These are phyloP conservation scores for Andrena haemorrhoa DNA, from an alignment of 2,888 invertebrate genomes.

Conservation along the genomic window DNA sequence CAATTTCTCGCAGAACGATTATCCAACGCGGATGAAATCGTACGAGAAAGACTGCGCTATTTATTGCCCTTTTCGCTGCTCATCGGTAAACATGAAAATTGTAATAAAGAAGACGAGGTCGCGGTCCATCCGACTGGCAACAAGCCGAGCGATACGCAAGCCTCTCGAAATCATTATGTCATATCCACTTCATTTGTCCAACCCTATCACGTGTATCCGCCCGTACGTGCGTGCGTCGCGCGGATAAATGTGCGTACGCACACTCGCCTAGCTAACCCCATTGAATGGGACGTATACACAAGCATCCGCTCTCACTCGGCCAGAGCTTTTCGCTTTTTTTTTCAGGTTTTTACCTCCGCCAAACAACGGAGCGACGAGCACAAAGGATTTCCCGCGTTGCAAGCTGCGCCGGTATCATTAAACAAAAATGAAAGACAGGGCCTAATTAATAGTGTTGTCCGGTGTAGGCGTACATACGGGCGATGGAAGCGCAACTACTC, in stretches of 20 bases:
- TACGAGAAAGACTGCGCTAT: not conserved
- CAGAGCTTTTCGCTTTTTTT: slow-evolving; percentile 57
- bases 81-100: slow-evolving; percentile 62
- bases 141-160: slow-evolving; percentile 64
- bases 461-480: not conserved
- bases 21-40: not conserved
- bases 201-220: slow-evolving; percentile 67
- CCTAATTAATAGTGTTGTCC: slow-evolving; percentile 67
- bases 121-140: slow-evolving; percentile 55
- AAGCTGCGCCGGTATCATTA: slow-evolving; percentile 58
- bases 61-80: slow-evolving; percentile 42
- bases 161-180: slow-evolving; percentile 76
- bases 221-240: slow-evolving; percentile 46
- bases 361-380: slow-evolving; percentile 61
- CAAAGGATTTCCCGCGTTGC: slow-evolving; percentile 59
- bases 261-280: slow-evolving; percentile 66
- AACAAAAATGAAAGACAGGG: slow-evolving; percentile 58
- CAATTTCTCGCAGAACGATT: not conserved
- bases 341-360: slow-evolving; percentile 57
- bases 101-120: slow-evolving; percentile 59
- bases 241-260: slow-evolving; percentile 34
- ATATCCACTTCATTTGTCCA: slow-evolving; percentile 75
- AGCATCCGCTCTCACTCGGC: slow-evolving; percentile 62
- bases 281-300: slow-evolving; percentile 61
- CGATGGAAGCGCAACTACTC: slow-evolving; percentile 11